A percentile compares a stretch with the other conserved stretches of the same genome.
Conservation (phyloP, 2,797 vertebrate species). For the Chrysocyon brachyurus region DNA sequence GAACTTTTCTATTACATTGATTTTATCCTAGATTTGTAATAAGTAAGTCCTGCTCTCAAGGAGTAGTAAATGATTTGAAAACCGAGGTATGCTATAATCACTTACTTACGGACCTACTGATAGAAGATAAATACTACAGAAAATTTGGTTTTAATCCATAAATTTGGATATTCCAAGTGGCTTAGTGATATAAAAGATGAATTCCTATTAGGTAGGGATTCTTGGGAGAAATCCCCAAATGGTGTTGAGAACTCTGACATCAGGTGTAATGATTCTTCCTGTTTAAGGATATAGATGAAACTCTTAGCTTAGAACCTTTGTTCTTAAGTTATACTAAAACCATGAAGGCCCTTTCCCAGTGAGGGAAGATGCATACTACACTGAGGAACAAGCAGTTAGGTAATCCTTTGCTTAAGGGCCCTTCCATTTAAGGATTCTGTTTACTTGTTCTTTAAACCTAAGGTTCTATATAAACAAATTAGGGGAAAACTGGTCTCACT, state of each 20-base stretch:
- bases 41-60: neutral
- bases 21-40: neutral
- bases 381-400: neutral
- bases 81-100: neutral
- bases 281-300: neutral
- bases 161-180: neutral
- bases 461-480: neutral
- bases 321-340: neutral
- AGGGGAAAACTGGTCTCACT: neutral
- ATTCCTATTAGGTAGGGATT: neutral
- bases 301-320: neutral
- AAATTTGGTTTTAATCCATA: constrained; percentile 1
- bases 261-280: neutral
- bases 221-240: neutral
- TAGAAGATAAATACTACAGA: neutral
- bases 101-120: neutral
- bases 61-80: neutral
- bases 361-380: neutral
- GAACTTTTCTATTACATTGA: neutral
- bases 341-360: neutral
- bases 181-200: neutral
- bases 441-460: neutral
- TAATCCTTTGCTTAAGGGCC: neutral
- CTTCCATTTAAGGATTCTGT: constrained; percentile 1
- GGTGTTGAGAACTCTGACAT: neutral